Conservation (phyloP, 2,797 vertebrate genomes). For the Gorsachius magnificus region DNA sequence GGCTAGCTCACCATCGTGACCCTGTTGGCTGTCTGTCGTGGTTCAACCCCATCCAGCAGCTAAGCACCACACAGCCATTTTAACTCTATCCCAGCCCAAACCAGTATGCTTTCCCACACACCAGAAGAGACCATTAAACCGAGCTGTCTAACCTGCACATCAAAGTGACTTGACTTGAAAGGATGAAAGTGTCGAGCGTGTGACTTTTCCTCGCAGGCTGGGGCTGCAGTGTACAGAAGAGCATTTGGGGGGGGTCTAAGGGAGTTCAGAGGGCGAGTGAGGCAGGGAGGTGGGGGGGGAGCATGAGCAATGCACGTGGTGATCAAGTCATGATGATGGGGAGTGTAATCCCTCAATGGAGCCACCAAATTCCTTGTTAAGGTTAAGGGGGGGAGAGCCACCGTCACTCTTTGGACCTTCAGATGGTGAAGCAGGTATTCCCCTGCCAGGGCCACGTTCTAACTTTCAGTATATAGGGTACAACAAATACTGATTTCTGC, state of each 20-base stretch:
- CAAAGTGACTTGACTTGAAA: background rate
- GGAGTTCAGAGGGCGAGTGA: background rate
- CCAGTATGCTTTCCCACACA: background rate
- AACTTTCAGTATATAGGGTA: background rate
- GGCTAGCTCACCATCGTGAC: background rate
- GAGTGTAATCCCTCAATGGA: background rate
- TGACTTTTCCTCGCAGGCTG: background rate
- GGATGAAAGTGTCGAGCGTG: background rate
- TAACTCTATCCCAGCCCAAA: background rate
- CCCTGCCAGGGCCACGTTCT: rapidly evolving
- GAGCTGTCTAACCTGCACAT: background rate
- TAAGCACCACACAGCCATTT: background rate
- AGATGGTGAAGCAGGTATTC: background rate
- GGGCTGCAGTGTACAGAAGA: background rate
- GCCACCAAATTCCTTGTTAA: background rate
- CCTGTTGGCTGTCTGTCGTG: background rate
- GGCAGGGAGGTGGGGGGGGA: background rate
- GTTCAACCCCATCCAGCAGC: background rate
- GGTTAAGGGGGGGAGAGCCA: background rate
- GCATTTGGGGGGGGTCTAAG: background rate
- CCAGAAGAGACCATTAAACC: background rate
- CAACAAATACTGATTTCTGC: background rate
- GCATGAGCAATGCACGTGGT: background rate
- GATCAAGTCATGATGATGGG: background rate
- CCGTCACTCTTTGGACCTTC: rapidly evolving